Base-by-base conservation (phyloP, 1,140 invertebrate genomes). In the Muscidifurax raptorellus region DNA sequence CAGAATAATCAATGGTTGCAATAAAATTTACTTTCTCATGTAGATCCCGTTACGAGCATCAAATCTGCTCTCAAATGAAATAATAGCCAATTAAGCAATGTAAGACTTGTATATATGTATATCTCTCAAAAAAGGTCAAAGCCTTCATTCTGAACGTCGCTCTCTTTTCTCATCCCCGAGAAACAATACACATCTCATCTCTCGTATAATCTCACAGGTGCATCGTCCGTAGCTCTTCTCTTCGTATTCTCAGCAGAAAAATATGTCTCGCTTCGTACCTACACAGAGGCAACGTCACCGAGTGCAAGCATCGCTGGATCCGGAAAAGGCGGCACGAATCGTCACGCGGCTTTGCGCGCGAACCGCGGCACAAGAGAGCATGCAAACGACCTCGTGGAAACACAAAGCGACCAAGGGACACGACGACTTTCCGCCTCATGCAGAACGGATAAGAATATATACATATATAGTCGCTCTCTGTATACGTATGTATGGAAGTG, bases 381-480 rank as follows among this genome's bases (percentile, higher is more conserved):
- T 82, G 80, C 47, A 82, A 82, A 74, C 71, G 52, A 75, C 80
- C 80, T 82, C 80, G 71, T 82, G 71, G 80, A 82, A 75, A 36
- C 44, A 52, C 44, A 18, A 15, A 27, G 40, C 36, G 36, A 80
- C 36, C 36, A 59, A 59, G 52, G 27, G 28, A 36, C 76, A 30
- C n/a, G 44, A 59, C 44, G 10, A 28, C 36, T 25, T n/a, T 59
- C 44, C 75, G 27, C 52, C 15, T 78, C 64, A 28, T 78, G 76
- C 76, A 78, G 47, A 59, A 59, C 52, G 52, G 52, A 59, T 59
- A 59, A 59, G 52, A 59, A 22, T 59, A n/a, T 59, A 22, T n/a
- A n/a, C n/a, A n/a, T n/a, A 6, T 36, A 36, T 36, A 4, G 32
- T 36, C 52, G 52, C 9, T 59, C 52, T 52, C 47, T 47, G 3